A percentile compares a stretch with the other conserved stretches of the same genome.
Evolutionary conservation across 2,797 vertebrate genomes (phyloP).

Genomic region (Sebastes oblongus): DNA sequence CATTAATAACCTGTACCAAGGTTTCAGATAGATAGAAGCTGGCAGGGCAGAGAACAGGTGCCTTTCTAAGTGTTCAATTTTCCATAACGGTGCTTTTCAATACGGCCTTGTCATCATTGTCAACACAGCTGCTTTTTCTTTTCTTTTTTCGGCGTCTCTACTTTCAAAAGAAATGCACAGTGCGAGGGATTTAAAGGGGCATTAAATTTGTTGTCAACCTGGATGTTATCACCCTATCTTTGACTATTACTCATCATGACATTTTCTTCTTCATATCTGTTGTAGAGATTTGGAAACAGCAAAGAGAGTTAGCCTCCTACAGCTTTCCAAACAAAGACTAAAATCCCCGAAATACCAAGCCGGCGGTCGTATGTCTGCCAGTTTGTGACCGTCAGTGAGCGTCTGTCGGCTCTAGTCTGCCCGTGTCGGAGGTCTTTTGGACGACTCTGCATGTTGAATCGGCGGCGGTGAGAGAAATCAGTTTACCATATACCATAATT

Average conservation of each 20-base stretch:
- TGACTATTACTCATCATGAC: not conserved
- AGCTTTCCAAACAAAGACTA: not conserved
- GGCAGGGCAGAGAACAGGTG: constrained; percentile 6
- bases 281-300: not conserved
- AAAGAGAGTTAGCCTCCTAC: not conserved
- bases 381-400: no score
- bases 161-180: not conserved
- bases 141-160: not conserved
- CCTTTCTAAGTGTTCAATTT: constrained; percentile 18
- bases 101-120: constrained; percentile 19
- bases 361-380: no score
- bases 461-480: no score
- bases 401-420: no score
- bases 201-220: not conserved
- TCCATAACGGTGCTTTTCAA: not conserved
- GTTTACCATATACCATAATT: not conserved
- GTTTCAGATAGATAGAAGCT: constrained; percentile 2
- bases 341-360: no score
- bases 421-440: no score
- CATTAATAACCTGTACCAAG: constrained; percentile 23
- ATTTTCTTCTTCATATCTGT: not conserved
- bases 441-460: no score
- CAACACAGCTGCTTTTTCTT: not conserved
- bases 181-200: not conserved
- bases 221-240: not conserved